Conservation (phyloP, 2,113 vertebrate genomes). For the Scophthalmus maximus region DNA sequence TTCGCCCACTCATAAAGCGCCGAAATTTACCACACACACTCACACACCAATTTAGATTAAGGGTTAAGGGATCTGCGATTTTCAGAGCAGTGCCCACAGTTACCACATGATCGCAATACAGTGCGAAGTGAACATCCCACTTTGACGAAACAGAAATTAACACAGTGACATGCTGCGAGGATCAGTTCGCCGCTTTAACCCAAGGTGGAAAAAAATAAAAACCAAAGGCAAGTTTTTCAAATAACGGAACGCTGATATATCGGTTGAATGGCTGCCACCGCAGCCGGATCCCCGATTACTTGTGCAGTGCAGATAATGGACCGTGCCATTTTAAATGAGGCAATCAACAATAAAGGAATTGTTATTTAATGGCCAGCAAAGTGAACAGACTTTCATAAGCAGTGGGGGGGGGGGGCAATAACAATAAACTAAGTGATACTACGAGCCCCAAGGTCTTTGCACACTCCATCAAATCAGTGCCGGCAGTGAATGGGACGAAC, state of each 20-base stretch:
- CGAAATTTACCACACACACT: too few relatives aligned
- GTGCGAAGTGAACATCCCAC: too few relatives aligned
- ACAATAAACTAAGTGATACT: conserved; percentile 37
- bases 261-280: too few relatives aligned
- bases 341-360: conserved; percentile 51
- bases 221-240: conserved; percentile 7
- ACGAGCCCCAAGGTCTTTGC: conserved; percentile 16
- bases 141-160: conserved; percentile 11
- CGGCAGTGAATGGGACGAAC: not conserved
- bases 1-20: too few relatives aligned
- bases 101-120: too few relatives aligned
- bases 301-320: conserved; percentile 48
- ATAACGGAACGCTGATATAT: conserved; percentile 31
- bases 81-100: too few relatives aligned
- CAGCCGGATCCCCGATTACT: conserved; percentile 33
- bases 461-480: conserved; percentile 23
- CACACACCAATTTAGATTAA: too few relatives aligned
- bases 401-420: conserved; percentile 6
- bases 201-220: not conserved
- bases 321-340: conserved; percentile 37
- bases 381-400: conserved; percentile 24
- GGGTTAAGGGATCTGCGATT: too few relatives aligned
- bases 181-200: too few relatives aligned
- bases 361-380: conserved; percentile 51
- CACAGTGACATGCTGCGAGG: conserved; percentile 9